phyloP scores from a whole-genome alignment of 2,888 invertebrate species.

The Macrosiphum euphorbiae region DNA sequence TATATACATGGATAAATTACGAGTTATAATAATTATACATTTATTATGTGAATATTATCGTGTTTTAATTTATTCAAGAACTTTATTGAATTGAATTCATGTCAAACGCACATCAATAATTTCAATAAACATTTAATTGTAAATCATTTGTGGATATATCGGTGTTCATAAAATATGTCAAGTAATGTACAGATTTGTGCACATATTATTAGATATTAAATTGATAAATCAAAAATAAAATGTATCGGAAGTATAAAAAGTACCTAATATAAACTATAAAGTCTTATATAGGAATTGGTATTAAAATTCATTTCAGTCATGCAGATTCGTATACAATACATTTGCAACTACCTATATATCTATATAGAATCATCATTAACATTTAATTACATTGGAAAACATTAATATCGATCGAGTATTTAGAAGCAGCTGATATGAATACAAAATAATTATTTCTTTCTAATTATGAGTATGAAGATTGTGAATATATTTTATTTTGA shows the following conservation, averaged over 20 bases:
- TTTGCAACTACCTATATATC: neutral
- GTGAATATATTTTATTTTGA: neutral
- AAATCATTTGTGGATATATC: neutral
- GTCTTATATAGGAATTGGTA: neutral
- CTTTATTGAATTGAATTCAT: neutral
- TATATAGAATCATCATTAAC: neutral
- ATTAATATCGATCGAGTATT: neutral
- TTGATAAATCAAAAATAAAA: neutral
- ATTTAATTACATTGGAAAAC: constrained; percentile 6
- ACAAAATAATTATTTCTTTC: constrained; percentile 11
- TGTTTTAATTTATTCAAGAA: neutral
- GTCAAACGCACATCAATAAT: neutral
- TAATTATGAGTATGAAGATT: neutral
- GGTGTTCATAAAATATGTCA: neutral
- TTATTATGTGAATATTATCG: neutral
- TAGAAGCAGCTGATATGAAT: neutral
- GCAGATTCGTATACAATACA: neutral
- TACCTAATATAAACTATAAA: too few relatives aligned
- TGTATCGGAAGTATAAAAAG: neutral
- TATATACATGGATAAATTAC: neutral
- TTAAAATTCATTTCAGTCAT: neutral
- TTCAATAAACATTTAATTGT: neutral
- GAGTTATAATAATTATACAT: neutral
- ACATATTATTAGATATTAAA: neutral
- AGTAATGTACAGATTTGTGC: neutral